Conservation (phyloP, 2,113 vertebrate genomes). For the Hylia prasina region DNA sequence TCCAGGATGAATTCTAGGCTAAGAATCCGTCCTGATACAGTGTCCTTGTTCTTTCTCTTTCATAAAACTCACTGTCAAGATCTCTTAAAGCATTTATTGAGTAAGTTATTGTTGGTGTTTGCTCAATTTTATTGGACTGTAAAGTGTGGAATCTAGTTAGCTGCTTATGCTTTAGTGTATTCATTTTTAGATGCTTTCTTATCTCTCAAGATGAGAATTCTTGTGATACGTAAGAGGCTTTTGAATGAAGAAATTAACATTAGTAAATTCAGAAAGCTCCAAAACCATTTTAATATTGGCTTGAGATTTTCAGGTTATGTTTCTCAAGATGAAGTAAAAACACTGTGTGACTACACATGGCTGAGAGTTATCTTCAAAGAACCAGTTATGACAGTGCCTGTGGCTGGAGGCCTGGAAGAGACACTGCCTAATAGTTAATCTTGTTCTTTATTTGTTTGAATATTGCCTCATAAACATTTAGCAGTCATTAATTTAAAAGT, state of each 20-base stretch:
- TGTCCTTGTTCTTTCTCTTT: not conserved
- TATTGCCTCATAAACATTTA: not conserved
- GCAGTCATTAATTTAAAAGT: not conserved
- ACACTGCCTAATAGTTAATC: not conserved
- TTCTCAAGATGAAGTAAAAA: not conserved
- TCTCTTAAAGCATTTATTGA: not conserved
- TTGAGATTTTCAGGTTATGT: not conserved
- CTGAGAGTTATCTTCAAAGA: constrained; percentile 2
- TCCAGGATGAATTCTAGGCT: not conserved
- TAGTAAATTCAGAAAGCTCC: not conserved
- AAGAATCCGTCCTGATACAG: not conserved
- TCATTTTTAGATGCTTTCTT: not conserved
- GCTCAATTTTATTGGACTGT: not conserved
- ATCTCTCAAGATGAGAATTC: not conserved
- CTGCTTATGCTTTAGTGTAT: not conserved
- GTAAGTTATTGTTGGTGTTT: not conserved
- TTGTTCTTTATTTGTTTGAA: not conserved
- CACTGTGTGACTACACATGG: not conserved
- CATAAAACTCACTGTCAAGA: not conserved
- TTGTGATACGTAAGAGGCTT: not conserved
- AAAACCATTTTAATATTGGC: not conserved
- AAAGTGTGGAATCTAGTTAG: not conserved
- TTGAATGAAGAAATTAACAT: not conserved
- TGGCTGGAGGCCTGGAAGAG: not conserved
- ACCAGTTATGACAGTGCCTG: not conserved